Conservation (phyloP, 2,113 vertebrate species). For the Camelus bactrianus region DNA sequence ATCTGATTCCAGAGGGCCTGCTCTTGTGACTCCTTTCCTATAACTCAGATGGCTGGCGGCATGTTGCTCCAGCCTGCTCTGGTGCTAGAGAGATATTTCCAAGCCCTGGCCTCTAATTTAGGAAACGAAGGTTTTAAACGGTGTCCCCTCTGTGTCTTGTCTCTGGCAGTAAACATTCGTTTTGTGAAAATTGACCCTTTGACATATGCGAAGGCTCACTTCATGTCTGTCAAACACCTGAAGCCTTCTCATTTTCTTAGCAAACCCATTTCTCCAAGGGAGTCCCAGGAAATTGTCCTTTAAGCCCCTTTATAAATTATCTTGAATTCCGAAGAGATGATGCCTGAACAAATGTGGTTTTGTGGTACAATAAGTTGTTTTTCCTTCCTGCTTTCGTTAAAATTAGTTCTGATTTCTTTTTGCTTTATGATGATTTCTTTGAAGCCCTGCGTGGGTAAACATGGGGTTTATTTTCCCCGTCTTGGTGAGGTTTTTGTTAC, state of each 20-base stretch:
- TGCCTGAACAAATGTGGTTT: background rate
- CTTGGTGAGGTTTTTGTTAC: background rate
- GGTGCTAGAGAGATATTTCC: background rate
- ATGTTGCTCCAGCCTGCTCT: background rate
- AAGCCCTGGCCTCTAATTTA: background rate
- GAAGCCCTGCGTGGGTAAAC: background rate
- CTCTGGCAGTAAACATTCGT: background rate
- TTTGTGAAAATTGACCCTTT: background rate
- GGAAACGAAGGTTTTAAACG: background rate
- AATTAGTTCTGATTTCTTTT: background rate
- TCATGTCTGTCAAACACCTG: background rate
- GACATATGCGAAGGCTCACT: background rate
- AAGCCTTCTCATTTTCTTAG: conserved; percentile 22
- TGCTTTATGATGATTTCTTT: background rate
- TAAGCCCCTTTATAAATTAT: background rate
- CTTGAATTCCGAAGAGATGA: background rate
- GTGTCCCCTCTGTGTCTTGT: accelerated
- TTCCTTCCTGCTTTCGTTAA: background rate
- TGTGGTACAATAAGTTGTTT: background rate
- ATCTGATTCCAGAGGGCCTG: background rate
- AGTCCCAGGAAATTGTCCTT: background rate
- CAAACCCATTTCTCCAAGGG: background rate
- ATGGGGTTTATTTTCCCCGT: background rate
- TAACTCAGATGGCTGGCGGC: background rate
- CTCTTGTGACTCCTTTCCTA: background rate